Base-by-base conservation (phyloP, 1,140 invertebrate species). In the Zophobas morio region DNA sequence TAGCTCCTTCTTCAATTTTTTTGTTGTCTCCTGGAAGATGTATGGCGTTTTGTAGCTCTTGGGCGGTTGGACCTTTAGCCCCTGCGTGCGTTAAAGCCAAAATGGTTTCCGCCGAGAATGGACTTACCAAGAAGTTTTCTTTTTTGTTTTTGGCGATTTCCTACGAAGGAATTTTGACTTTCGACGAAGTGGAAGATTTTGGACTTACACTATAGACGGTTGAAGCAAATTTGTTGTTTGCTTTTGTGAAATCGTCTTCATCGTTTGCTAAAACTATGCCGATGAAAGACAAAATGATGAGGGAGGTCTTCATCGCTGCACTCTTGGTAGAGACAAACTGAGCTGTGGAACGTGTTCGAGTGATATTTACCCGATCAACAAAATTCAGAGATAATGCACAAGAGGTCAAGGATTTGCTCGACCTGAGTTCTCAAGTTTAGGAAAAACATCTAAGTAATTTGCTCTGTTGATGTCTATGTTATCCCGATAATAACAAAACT, bases 61-160 rank as follows among this genome's bases (percentile, higher is more conserved):
- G 74, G 3, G 86, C 85, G 0, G 92, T 92, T 32, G 86, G 81
- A 0, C 88, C 88, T 77, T 84, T 82, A 20, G 90, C 87, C 8
- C 91, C 92, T 6, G 82, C 76, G 76, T 84, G 84, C 0, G 85
- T 84, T 70, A 88, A 73, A 0, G 86, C 86, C 1, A 87, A 76
- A 74, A 86, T 85, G 0, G 84, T 79, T 63, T 87, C 84, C 46
- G 87, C 85, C n/a, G 87, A 87, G 1, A 87, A 74, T 1, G 87
- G 87, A 2, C 86, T 87, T 37, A 82, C 82, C 8, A 88, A 76
- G 34, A 88, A 83, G 75, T 88, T 88, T 34, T 73, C 77, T 0
- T 51, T 34, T 32, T 78, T 51, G 8, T 20, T 53, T 78, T 80
- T 80, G 6, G 72, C 32, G 1, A 80, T 6, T 53, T 81, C 75